A percentile compares a stretch with the other conserved stretches of the same genome.
These are phyloP conservation scores for Orthonevra nobilis DNA, from an alignment of 2,888 invertebrate genomes.

Conservation along the genomic window DNA sequence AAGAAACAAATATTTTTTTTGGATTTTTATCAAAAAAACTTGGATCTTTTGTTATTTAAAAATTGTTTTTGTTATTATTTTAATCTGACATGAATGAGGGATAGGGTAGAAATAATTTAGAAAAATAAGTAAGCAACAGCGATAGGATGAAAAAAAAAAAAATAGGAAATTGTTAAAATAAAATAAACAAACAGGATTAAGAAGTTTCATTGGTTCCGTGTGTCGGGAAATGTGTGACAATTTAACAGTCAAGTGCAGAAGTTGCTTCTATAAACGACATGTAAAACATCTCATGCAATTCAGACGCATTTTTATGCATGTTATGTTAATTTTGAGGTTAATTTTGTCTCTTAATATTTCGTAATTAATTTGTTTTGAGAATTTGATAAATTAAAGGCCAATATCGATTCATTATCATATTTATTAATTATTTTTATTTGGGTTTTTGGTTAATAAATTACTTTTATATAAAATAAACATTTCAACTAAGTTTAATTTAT, in stretches of 20 bases:
- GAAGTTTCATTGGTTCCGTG: background rate
- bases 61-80: constrained; percentile 49
- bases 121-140: background rate
- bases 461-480: constrained; percentile 14
- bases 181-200: constrained; percentile 17
- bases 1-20: constrained; percentile 70
- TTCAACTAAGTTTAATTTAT: constrained; percentile 23
- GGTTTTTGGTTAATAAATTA: constrained; percentile 36
- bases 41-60: constrained; percentile 49
- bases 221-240: constrained; percentile 5
- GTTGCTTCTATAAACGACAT: constrained; percentile 38
- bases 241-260: constrained; percentile 25
- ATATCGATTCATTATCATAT: no score
- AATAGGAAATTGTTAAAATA: constrained; percentile 5
- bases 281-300: constrained; percentile 58
- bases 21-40: constrained; percentile 67
- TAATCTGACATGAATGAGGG: constrained; percentile 51
- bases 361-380: background rate
- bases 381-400: background rate
- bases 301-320: constrained; percentile 14
- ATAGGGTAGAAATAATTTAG: constrained; percentile 21
- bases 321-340: background rate
- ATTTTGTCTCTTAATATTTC: background rate
- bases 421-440: constrained; percentile 13
- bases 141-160: constrained; percentile 29